phyloP scores from a whole-genome alignment of 1,140 invertebrate species.

The Zaprionus davidi region DNA sequence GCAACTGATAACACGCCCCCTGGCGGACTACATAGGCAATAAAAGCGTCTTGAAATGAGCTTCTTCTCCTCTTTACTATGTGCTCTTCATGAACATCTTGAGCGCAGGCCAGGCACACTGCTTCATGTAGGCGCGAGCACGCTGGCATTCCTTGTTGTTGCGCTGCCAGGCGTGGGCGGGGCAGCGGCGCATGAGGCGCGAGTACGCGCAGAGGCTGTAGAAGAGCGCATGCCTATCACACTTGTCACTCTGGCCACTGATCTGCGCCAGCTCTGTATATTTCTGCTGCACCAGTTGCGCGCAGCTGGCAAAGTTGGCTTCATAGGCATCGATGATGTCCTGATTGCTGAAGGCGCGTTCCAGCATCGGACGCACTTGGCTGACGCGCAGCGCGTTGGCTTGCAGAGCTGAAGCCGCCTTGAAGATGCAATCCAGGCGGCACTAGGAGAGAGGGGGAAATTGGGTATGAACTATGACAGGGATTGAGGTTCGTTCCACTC shows the following conservation, averaged over 20 bases:
- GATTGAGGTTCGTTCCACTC: constrained; percentile 7
- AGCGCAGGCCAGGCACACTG: constrained; percentile 63
- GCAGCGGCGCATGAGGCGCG: constrained; percentile 53
- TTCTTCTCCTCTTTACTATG: constrained; percentile 24
- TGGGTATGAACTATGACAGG: background rate
- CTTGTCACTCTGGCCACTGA: constrained; percentile 60
- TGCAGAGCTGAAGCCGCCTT: constrained; percentile 52
- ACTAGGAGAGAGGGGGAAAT: constrained; percentile 28
- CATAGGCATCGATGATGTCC: constrained; percentile 54
- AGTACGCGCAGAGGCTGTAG: constrained; percentile 68
- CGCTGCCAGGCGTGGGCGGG: constrained; percentile 53
- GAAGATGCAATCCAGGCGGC: constrained; percentile 67
- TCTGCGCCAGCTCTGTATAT: constrained; percentile 41
- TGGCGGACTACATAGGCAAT: constrained; percentile 34
- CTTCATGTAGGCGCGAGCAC: constrained; percentile 48
- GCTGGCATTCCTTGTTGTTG: constrained; percentile 57
- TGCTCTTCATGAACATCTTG: constrained; percentile 68
- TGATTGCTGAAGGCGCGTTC: constrained; percentile 51
- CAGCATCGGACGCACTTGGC: constrained; percentile 55
- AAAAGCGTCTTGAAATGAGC: background rate
- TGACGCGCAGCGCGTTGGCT: constrained; percentile 34
- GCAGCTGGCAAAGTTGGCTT: constrained; percentile 55
- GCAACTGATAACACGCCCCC: constrained; percentile 63
- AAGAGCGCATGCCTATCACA: constrained; percentile 69
- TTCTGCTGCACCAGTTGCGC: constrained; percentile 42